Evolutionary conservation across 1,140 invertebrate genomes (phyloP).

Genomic region (Anastatus disparis): DNA sequence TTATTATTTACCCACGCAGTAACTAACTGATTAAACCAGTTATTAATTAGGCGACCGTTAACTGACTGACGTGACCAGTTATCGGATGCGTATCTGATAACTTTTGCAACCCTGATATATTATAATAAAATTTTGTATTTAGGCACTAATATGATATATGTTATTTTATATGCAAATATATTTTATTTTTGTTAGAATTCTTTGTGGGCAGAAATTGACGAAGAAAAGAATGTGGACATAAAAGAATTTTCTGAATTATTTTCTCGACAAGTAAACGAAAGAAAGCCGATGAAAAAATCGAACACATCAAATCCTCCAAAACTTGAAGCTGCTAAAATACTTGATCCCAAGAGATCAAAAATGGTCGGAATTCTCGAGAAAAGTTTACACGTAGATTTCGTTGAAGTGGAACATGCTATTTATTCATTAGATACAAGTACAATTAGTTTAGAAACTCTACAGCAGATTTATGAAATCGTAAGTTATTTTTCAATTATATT

Average conservation of each 20-base stretch:
- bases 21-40: too few relatives aligned
- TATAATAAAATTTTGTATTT: too few relatives aligned
- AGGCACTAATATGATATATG: too few relatives aligned
- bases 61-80: too few relatives aligned
- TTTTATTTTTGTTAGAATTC: constrained; percentile 47
- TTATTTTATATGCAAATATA: too few relatives aligned
- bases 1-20: too few relatives aligned
- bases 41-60: too few relatives aligned
- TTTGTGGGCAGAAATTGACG: constrained; percentile 82
- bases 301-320: constrained; percentile 71
- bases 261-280: constrained; percentile 83
- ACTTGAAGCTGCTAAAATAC: constrained; percentile 85
- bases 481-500: too few relatives aligned
- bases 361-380: constrained; percentile 94
- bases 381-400: constrained; percentile 91
- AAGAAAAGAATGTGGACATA: constrained; percentile 77
- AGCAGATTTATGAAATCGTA: constrained; percentile 93
- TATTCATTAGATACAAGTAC: constrained; percentile 93
- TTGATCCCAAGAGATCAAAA: constrained; percentile 93
- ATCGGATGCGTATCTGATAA: too few relatives aligned
- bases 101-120: too few relatives aligned
- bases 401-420: constrained; percentile 93
- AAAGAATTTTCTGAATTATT: constrained; percentile 91
- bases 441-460: constrained; percentile 87
- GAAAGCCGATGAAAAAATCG: constrained; percentile 78